A percentile compares a stretch with the other conserved stretches of the same genome.
Conservation (phyloP, 2,797 vertebrate genomes). For the Hippoglossus hippoglossus region DNA sequence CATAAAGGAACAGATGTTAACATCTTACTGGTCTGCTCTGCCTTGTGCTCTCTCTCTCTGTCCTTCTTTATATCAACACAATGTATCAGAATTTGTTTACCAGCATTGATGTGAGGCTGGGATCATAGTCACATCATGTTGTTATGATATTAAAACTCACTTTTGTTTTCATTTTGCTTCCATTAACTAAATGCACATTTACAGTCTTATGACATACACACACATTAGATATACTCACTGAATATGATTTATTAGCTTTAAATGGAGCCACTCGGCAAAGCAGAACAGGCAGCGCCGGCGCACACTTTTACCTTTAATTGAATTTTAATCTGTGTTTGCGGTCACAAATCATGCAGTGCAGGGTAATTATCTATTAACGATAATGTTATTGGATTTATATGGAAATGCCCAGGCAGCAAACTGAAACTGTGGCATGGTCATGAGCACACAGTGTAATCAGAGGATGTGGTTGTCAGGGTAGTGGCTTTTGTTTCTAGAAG, state of each 20-base stretch:
- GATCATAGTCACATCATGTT: constrained; percentile 9
- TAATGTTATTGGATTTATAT: constrained; percentile 82
- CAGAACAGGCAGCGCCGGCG: constrained; percentile 55
- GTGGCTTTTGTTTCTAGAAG: constrained; percentile 53
- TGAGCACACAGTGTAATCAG: constrained; percentile 58
- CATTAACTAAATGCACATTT: constrained; percentile 22
- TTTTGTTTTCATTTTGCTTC: constrained; percentile 35
- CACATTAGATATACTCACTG: constrained; percentile 61
- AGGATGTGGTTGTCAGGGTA: constrained; percentile 57
- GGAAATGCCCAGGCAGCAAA: constrained; percentile 75
- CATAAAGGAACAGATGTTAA: constrained; percentile 72
- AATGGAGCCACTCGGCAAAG: constrained; percentile 75
- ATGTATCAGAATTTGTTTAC: constrained; percentile 32
- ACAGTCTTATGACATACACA: constrained; percentile 33
- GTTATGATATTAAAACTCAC: constrained; percentile 10
- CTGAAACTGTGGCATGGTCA: constrained; percentile 57
- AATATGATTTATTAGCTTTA: constrained; percentile 66
- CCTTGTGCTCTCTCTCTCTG: constrained; percentile 16
- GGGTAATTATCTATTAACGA: constrained; percentile 82
- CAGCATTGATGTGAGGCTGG: background rate
- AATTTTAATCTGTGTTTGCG: constrained; percentile 83
- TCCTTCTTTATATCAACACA: constrained; percentile 7
- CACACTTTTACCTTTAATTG: constrained; percentile 79
- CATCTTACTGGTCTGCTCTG: constrained; percentile 43
- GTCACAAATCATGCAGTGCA: constrained; percentile 76